Evolutionary conservation across 2,113 vertebrate genomes (phyloP), one percentile per base, ranked within the genome.

Genomic region (Engraulis encrasicolus): DNA sequence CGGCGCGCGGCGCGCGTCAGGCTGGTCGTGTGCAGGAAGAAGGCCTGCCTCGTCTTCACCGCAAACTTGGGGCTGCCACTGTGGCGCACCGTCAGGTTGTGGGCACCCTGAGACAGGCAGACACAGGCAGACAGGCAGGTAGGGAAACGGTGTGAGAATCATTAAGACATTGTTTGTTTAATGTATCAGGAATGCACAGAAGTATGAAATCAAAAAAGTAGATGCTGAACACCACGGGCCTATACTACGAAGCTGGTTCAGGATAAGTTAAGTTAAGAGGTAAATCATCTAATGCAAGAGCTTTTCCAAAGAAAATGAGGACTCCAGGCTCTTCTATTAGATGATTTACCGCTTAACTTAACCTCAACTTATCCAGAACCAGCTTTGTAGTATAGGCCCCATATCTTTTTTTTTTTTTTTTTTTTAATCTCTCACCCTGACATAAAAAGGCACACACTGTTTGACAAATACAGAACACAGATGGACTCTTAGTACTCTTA

Each of bases 41-140:
- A 99, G 37, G 98, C 98, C 94, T 99, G 98, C 34, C 97, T 90
- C 14, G 98, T 99, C 93, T 99, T 99, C 94, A 99, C 97, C 0
- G 98, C 97, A 82, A 98, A 98, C 91, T 99, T 99, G 82, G 98
- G 98, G 91, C 98, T 99, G 81, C 96, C 96, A 54, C 96, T 94
- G 93, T 97, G 97, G 71, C 97, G 92, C 85, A 96, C 91, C 48
- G 97, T 96, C 79, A 96, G 74, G 23, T 97, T 96, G 1, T 98
- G 98, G 86, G 97, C 97, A 93, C 96, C 98, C 98, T 99, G 90
- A 87, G 83, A 88, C 82, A 23, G 54, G 0, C 0, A 20, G 50
- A 50, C 48, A 71, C 23, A 15, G 38, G 74, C 6, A 58, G 2
- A 83, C 23, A 31, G 34, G 7, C 18, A 6, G 74, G n/a, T 12